phyloP scores from a whole-genome alignment of 2,888 invertebrate genomes.

The Ceramica pisi region DNA sequence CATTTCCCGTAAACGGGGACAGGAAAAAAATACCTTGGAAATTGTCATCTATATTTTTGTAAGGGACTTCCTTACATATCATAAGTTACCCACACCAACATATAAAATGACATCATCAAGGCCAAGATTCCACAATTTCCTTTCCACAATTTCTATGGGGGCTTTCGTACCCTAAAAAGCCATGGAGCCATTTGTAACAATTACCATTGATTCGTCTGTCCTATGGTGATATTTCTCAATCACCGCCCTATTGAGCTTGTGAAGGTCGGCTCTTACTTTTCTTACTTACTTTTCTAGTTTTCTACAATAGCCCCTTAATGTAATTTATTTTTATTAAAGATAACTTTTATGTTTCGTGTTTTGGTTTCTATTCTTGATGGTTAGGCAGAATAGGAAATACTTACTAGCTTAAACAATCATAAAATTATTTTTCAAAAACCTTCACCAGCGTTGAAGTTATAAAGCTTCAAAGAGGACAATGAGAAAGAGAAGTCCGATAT shows the following conservation, averaged over 20 bases:
- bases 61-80: neutral
- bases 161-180: constrained; percentile 57
- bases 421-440: too few relatives aligned
- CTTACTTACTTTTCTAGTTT: too few relatives aligned
- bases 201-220: constrained; percentile 76
- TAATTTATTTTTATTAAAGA: constrained; percentile 13
- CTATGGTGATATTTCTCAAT: constrained; percentile 82
- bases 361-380: neutral
- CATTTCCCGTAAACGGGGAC: too few relatives aligned
- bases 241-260: constrained; percentile 73
- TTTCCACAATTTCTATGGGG: constrained; percentile 12
- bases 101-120: neutral
- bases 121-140: constrained; percentile 11
- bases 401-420: too few relatives aligned
- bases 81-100: neutral
- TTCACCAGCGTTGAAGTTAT: too few relatives aligned
- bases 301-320: constrained; percentile 35
- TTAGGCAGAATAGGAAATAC: too few relatives aligned
- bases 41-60: too few relatives aligned
- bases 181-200: constrained; percentile 81
- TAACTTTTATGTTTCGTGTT: constrained; percentile 1
- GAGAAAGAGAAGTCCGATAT: too few relatives aligned
- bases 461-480: too few relatives aligned
- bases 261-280: constrained; percentile 47
- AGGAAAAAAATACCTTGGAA: too few relatives aligned